Conservation (phyloP, 2,113 vertebrate species). For the Nothobranchius furzeri region DNA sequence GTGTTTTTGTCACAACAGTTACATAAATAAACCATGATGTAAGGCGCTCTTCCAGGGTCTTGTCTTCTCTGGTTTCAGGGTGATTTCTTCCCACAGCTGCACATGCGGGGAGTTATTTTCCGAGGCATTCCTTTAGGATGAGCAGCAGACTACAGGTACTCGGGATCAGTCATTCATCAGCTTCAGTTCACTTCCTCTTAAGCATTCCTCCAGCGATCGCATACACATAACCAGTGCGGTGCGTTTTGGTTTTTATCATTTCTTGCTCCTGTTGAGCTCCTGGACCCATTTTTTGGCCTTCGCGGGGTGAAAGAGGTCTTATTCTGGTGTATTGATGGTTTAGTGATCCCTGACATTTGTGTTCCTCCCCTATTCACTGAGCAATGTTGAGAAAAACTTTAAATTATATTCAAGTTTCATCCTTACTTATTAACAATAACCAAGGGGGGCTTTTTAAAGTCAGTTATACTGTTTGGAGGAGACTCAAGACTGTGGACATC, state of each 20-base stretch:
- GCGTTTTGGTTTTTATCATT: background rate
- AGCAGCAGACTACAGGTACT: constrained; percentile 77
- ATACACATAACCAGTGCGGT: background rate
- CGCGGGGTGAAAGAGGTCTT: background rate
- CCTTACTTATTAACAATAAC: too few relatives aligned
- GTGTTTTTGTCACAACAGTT: constrained; percentile 45
- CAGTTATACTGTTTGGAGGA: too few relatives aligned
- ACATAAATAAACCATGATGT: constrained; percentile 12
- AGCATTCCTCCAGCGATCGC: background rate
- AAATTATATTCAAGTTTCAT: too few relatives aligned
- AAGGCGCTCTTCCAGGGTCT: too few relatives aligned
- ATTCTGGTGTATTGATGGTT: background rate
- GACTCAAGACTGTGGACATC: too few relatives aligned
- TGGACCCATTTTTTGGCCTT: background rate
- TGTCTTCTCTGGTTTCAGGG: background rate
- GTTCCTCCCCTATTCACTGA: too few relatives aligned
- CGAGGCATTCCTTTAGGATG: background rate
- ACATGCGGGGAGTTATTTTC: background rate
- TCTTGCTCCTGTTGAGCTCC: background rate
- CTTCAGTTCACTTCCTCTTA: background rate
- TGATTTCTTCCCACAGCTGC: constrained; percentile 8
- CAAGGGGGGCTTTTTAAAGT: too few relatives aligned
- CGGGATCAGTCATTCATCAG: constrained; percentile 64
- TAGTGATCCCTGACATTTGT: too few relatives aligned
- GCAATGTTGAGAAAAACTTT: too few relatives aligned